Base-by-base conservation (phyloP, 2,113 vertebrate species). In the Pelobates fuscus region DNA sequence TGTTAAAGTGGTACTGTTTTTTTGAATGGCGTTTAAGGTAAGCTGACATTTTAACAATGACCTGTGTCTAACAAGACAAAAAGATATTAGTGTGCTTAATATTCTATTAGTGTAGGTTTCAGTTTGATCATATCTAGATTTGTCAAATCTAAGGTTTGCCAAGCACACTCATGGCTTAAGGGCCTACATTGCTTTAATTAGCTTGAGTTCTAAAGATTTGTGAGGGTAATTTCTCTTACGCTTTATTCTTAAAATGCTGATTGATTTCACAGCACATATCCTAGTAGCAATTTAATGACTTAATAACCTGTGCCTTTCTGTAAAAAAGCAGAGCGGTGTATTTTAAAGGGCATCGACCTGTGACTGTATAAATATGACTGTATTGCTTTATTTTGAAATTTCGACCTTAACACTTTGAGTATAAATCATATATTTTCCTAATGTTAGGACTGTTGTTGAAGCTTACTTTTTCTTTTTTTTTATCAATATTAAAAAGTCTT, bases 121-220 rank as follows among this genome's bases (percentile, higher is more conserved):
- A 67, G 63, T 76, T 76, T 76, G 54, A 76, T 76, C 64, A 67
- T 67, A 67, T 67, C 72, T 67, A 76, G 54, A 60, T 67, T 76
- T 76, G 72, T 76, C 55, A 60, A 76, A 76, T 76, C 63, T 67
- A 67, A 67, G 60, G 60, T 37, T 76, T 67, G 26, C 64, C 43
- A 67, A 60, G 72, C 72, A 67, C 41, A 67, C 37, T 44, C 20
- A 67, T 67, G 37, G 64, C 72, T 76, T 67, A 60, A 76, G 72
- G 72, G 64, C 55, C 72, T 76, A 67, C 72, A 76, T 76, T 67
- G 64, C 64, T 76, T 76, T 76, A 76, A 76, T 76, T 76, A 76
- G 64, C 43, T 76, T 44, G 72, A 76, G 72, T 76, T 76, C 72
- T 67, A 61, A 75, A 76, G 72, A 76, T 67, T 76, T 76, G 64